These are phyloP conservation scores for Brachionus rotundiformis DNA, from an alignment of 1,140 invertebrate species.

Conservation along the genomic window DNA sequence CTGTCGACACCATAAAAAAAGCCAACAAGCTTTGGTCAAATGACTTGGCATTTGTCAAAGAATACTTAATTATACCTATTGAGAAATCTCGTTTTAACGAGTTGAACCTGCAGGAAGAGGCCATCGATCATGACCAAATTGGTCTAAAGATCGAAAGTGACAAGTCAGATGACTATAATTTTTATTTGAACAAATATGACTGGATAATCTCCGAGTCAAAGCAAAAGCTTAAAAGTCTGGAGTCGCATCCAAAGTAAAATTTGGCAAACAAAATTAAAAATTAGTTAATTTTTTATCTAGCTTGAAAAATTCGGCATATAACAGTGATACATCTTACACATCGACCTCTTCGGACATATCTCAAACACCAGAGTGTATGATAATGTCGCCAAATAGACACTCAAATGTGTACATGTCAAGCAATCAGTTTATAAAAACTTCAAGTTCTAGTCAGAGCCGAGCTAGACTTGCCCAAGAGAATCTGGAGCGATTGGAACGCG, in stretches of 20 bases:
- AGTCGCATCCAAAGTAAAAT: slow-evolving; percentile 17
- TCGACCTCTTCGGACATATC: not conserved
- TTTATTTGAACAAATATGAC: slow-evolving; percentile 44
- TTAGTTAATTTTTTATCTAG: not conserved
- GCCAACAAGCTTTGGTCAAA: slow-evolving; percentile 40
- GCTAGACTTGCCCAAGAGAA: slow-evolving; percentile 18
- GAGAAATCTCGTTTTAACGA: slow-evolving; percentile 13
- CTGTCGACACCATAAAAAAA: slow-evolving; percentile 25
- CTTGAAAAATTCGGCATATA: slow-evolving; percentile 4
- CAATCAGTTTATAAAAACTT: not conserved
- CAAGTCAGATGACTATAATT: not conserved
- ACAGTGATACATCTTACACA: slow-evolving; percentile 19
- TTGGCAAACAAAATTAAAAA: not conserved
- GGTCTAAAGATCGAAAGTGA: not conserved
- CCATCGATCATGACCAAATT: not conserved
- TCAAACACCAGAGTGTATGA: slow-evolving; percentile 16
- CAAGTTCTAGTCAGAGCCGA: not conserved
- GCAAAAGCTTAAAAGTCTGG: slow-evolving; percentile 3
- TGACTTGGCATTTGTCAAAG: slow-evolving; percentile 46
- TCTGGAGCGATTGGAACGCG: slow-evolving; percentile 6
- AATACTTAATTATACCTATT: slow-evolving; percentile 22
- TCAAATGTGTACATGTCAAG: not conserved
- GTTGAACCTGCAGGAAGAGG: slow-evolving; percentile 17
- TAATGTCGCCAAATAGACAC: not conserved
- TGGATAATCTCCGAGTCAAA: slow-evolving; percentile 38